phyloP scores from a whole-genome alignment of 2,888 invertebrate species.

The Thumatha senex region DNA sequence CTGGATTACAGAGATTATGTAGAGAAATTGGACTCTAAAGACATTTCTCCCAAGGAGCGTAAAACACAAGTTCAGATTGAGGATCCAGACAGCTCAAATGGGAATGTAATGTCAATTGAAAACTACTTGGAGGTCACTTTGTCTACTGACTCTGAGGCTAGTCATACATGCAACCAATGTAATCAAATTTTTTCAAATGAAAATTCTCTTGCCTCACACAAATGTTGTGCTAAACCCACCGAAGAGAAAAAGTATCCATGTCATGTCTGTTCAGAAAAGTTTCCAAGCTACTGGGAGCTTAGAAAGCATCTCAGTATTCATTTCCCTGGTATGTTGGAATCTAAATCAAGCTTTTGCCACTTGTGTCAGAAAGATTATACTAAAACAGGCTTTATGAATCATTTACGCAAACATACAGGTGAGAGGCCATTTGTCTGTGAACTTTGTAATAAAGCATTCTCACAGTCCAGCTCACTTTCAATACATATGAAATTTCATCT shows the following conservation, averaged over 20 bases:
- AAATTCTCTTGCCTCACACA: constrained; percentile 67
- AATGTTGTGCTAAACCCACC: constrained; percentile 73
- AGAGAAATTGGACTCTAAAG: constrained; percentile 73
- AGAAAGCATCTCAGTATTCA: constrained; percentile 79
- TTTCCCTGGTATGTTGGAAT: constrained; percentile 80
- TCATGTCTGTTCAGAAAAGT: constrained; percentile 79
- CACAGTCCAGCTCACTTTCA: constrained; percentile 79
- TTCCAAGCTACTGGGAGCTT: constrained; percentile 79
- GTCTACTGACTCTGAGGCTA: constrained; percentile 79
- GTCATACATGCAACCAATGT: constrained; percentile 77
- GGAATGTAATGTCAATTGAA: constrained; percentile 80
- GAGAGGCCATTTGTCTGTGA: constrained; percentile 81
- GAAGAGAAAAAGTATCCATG: constrained; percentile 79
- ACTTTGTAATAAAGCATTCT: constrained; percentile 79
- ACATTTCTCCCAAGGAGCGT: constrained; percentile 63
- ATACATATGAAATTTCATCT: constrained; percentile 82
- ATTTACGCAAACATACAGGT: constrained; percentile 78
- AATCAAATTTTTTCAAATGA: constrained; percentile 80
- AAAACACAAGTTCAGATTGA: constrained; percentile 63
- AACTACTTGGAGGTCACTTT: constrained; percentile 80
- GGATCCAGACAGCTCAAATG: constrained; percentile 76
- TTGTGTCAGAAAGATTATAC: constrained; percentile 82
- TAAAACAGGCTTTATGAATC: constrained; percentile 81
- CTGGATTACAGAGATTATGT: constrained; percentile 70
- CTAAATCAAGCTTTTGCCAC: constrained; percentile 81